Evolutionary conservation across 1,140 invertebrate genomes (phyloP), one percentile per base, ranked within the genome.

Genomic region (Helicorthomorpha holstii): DNA sequence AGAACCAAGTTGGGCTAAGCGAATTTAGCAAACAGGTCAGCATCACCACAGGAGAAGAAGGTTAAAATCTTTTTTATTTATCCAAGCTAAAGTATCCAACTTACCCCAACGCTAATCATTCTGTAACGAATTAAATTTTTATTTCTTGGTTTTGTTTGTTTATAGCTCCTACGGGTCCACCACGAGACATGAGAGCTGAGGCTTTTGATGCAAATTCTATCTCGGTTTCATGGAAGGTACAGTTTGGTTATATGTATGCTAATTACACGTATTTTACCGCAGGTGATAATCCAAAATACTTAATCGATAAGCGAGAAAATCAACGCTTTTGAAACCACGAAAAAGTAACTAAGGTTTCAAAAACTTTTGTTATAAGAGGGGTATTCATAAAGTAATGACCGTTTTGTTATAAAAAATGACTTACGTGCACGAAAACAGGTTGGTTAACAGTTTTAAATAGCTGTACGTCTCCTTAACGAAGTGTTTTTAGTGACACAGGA

Each of bases 151-250:
- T 27, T 3, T 52, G 44, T 56, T 34, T 47, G n/a, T 41, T 52
- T 59, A 1, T 53, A 67, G 63, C 60, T 21, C 66, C 67, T 3
- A 79, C 79, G 51, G 68, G 63, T 2, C 63, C 71, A n/a, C 74
- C 74, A n/a, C 55, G 59, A 7, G 63, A 70, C 54, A 81, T 95
- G 2, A 80, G 82, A 60, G 86, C 93, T 1, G 87, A 92, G 60
- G 81, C 89, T 34, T 75, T 83, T n/a, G 89, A 93, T 60, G 89
- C 94, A 61, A 85, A 90, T 55, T 88, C 86, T 0, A 73, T 97
- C 50, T 80, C 85, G 61, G 86, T 96, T 1, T 85, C 82, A 53
- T 97, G 92, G 92, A 93, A 93, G 61, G 68, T 69, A 60, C n/a
- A 50, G 45, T 25, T 3, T 49, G 3, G 12, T 24, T n/a, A 12